These are phyloP conservation scores for Myotis davidii DNA, from an alignment of 2,113 vertebrate species.

Conservation along the genomic window DNA sequence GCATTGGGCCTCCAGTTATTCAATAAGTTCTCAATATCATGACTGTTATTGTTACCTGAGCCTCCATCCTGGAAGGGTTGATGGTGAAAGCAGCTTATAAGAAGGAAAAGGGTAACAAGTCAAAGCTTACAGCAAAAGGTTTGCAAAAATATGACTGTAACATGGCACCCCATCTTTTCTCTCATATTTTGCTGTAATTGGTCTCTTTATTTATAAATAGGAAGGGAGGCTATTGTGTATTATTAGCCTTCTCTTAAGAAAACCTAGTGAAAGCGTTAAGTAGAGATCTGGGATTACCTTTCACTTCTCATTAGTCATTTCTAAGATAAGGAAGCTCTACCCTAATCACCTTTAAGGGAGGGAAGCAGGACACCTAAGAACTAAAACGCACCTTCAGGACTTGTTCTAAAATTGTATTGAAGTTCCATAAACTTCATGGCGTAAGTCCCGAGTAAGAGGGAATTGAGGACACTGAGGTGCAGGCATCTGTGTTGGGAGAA, in stretches of 20 bases:
- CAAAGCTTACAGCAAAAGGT: neutral
- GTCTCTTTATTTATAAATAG: neutral
- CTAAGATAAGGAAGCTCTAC: neutral
- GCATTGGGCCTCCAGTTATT: neutral
- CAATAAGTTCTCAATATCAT: neutral
- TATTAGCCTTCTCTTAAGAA: neutral
- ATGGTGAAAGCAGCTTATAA: neutral
- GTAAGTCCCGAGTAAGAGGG: neutral
- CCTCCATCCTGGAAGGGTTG: neutral
- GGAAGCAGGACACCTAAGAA: neutral
- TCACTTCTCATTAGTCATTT: neutral
- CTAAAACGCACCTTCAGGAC: neutral
- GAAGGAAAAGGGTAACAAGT: neutral
- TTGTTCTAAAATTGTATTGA: neutral
- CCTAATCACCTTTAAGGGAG: neutral
- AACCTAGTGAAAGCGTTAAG: neutral
- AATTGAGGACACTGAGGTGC: neutral
- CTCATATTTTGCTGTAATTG: neutral
- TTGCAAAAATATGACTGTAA: neutral
- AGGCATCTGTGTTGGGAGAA: neutral
- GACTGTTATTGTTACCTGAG: neutral
- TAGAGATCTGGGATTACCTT: neutral
- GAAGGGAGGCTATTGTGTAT: neutral
- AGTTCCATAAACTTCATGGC: neutral
- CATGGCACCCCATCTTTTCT: neutral